These are phyloP conservation scores for Epinotia demarniana DNA, from an alignment of 2,888 invertebrate species.

Conservation along the genomic window DNA sequence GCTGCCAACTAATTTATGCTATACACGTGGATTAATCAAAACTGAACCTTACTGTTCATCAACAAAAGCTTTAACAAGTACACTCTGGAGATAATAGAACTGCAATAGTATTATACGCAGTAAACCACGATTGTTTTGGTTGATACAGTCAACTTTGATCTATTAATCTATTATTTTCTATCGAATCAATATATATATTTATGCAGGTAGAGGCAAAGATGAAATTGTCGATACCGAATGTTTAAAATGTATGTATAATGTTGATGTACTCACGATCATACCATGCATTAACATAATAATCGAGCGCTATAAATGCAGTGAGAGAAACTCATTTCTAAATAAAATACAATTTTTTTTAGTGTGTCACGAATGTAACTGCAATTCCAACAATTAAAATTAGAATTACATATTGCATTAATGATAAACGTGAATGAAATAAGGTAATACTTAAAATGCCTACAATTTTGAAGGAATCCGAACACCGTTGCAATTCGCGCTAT, in stretches of 20 bases:
- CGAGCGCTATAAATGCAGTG: no score
- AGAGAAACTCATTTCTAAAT: no score
- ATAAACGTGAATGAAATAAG: not conserved
- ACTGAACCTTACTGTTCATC: not conserved
- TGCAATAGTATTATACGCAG: constrained; percentile 8
- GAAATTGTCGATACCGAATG: not conserved
- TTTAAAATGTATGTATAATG: no score
- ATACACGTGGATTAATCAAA: constrained; percentile 42
- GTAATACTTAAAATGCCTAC: not conserved
- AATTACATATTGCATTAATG: not conserved
- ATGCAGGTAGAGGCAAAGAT: not conserved
- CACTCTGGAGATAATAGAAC: constrained; percentile 4
- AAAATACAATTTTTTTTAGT: no score
- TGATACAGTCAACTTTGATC: constrained; percentile 27
- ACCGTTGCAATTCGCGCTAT: constrained; percentile 47
- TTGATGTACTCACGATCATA: no score
- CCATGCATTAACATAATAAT: no score
- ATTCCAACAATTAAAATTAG: no score
- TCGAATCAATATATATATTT: not conserved
- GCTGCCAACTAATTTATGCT: constrained; percentile 55
- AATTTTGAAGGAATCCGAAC: not conserved
- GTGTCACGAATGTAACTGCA: not conserved
- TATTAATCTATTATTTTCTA: constrained; percentile 1
- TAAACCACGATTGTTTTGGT: constrained; percentile 15
- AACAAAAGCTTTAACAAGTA: not conserved